phyloP scores from a whole-genome alignment of 35 echinoderm and acorn worm genomes.

The Eucidaris tribuloides region DNA sequence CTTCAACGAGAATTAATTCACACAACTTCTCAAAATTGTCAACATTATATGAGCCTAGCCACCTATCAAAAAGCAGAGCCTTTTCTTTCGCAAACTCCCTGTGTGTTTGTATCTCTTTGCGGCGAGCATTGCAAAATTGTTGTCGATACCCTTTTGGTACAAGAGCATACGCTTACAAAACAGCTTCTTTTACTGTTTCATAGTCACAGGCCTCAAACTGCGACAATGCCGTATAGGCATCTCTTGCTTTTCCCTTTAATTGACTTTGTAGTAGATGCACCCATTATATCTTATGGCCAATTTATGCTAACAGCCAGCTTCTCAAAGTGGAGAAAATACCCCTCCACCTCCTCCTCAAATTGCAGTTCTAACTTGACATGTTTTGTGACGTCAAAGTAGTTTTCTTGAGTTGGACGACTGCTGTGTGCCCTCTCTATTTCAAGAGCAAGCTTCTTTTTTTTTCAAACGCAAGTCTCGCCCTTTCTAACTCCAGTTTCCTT shows the following conservation, averaged over 20 bases:
- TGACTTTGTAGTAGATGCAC: no score
- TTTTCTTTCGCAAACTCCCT: neutral
- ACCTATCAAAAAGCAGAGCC: neutral
- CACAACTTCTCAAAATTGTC: neutral
- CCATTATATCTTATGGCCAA: no score
- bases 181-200: neutral
- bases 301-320: no score
- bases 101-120: neutral
- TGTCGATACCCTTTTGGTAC: neutral
- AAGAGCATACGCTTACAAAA: neutral
- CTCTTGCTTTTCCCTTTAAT: neutral
- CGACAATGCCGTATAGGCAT: neutral
- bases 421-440: no score
- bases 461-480: no score
- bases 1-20: neutral
- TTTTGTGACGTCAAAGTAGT: no score
- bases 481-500: no score
- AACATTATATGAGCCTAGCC: neutral
- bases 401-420: no score
- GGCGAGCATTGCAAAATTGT: neutral
- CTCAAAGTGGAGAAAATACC: no score
- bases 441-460: no score
- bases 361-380: no score
- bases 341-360: no score
- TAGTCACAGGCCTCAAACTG: neutral